Conservation (phyloP, 2,888 invertebrate genomes). For the Stenichneumon culpator region DNA sequence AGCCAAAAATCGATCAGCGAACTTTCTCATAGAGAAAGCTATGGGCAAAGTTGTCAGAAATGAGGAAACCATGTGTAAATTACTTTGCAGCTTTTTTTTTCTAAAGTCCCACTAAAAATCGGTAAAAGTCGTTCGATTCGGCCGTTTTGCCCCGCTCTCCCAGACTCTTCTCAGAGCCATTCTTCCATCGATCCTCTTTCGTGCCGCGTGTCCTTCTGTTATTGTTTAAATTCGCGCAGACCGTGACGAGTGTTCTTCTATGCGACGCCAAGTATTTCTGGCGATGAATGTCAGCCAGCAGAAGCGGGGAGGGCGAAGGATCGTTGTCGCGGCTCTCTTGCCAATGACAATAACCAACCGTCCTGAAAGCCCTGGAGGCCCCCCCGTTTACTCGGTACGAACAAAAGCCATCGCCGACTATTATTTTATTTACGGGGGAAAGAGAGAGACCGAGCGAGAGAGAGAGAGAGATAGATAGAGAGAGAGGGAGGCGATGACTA, state of each 20-base stretch:
- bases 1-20: no score
- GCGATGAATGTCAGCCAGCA: slow-evolving; percentile 23
- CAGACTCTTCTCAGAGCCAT: no score
- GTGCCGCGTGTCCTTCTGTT: neutral
- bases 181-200: neutral
- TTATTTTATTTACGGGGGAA: slow-evolving; percentile 79
- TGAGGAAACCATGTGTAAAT: no score
- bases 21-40: no score
- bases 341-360: slow-evolving; percentile 44
- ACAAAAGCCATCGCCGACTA: slow-evolving; percentile 75
- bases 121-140: no score
- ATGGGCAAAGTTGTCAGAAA: no score
- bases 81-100: no score
- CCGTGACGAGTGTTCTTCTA: slow-evolving; percentile 34
- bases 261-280: slow-evolving; percentile 25
- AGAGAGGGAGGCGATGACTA: neutral
- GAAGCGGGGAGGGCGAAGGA: neutral
- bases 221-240: slow-evolving; percentile 13
- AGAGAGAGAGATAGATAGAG: neutral
- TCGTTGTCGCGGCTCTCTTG: slow-evolving; percentile 29
- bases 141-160: no score
- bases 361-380: slow-evolving; percentile 27
- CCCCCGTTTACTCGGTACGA: slow-evolving; percentile 65
- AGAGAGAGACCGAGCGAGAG: neutral
- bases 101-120: neutral